Evolutionary conservation across 2,888 invertebrate species (phyloP).

Genomic region (Portevinia maculata): DNA sequence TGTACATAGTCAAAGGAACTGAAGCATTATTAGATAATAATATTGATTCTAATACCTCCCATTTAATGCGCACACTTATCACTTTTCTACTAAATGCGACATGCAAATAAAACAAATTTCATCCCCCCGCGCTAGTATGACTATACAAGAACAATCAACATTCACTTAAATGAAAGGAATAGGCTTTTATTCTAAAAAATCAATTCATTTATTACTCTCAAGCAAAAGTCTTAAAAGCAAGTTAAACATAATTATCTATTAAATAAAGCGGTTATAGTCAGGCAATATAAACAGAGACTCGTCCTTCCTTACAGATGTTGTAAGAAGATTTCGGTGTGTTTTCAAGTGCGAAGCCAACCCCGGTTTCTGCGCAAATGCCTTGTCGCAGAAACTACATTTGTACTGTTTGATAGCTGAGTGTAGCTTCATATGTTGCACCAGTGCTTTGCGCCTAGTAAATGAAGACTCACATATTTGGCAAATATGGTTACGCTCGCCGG

Average conservation of each 20-base stretch:
- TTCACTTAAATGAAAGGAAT: background rate
- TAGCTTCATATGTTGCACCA: constrained; percentile 70
- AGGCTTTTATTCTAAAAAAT: constrained; percentile 10
- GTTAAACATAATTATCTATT: background rate
- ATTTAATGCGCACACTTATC: too few species aligned
- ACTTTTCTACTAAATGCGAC: too few species aligned
- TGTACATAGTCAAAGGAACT: too few species aligned
- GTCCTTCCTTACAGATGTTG: background rate
- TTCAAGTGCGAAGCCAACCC: constrained; percentile 72
- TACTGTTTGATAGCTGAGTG: constrained; percentile 74
- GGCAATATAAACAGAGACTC: background rate
- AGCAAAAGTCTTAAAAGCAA: background rate
- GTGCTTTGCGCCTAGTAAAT: constrained; percentile 72
- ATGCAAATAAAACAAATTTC: constrained; percentile 3
- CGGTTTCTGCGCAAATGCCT: constrained; percentile 75
- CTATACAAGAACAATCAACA: background rate
- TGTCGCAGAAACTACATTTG: constrained; percentile 73
- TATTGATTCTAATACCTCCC: too few species aligned
- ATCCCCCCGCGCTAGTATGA: background rate
- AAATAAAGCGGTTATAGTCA: background rate
- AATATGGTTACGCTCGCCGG: constrained; percentile 75
- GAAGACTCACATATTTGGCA: constrained; percentile 75
- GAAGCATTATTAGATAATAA: too few species aligned
- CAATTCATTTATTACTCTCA: constrained; percentile 55
- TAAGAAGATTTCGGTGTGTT: constrained; percentile 50